Base-by-base conservation (phyloP, 2,797 vertebrate species). In the Galago senegalensis region DNA sequence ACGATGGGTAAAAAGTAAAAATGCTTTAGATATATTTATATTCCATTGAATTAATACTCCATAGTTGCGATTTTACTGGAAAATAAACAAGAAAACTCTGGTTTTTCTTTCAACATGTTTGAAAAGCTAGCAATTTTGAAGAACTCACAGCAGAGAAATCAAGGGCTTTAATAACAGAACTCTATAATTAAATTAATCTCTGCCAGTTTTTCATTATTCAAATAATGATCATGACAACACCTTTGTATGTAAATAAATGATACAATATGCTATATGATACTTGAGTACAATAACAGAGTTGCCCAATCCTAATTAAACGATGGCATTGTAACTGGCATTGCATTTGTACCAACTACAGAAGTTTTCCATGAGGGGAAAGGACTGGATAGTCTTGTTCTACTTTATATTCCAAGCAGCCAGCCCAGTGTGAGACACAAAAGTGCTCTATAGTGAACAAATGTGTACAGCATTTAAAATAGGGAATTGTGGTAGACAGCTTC, bases 181-280 rank as follows among this genome's bases (percentile, higher is more conserved):
- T 63, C 11, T 89, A 1, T 43, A 49, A 70, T 73, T 60, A 67
- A 69, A 61, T 58, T 49, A 29, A 46, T 56, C 53, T 76, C 40
- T 56, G n/a, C 13, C 69, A 75, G 37, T 58, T 86, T 83, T 81
- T 70, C 21, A 75, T 29, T 56, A 75, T 46, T 72, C 88, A 93
- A 63, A 70, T 34, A 90, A 72, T 65, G 56, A 95, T 83, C 65
- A 73, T 31, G 43, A 60, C 27, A 73, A 87, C 2, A 40, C 17
- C 17, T 83, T 90, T 87, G 46, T 70, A 56, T 79, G 37, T 84
- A 56, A 87, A 70, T 72, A 87, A 79, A 73, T 69, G 70, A 76
- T 29, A 85, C 23, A 56, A 65, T n/a, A 89, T 29, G 40, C n/a
- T 79, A 34, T n/a, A 40, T 67, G 82, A 60, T 73, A 60, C 27